These are phyloP conservation scores for Perizoma flavofasciatum DNA, from an alignment of 2,888 invertebrate genomes.

Conservation along the genomic window DNA sequence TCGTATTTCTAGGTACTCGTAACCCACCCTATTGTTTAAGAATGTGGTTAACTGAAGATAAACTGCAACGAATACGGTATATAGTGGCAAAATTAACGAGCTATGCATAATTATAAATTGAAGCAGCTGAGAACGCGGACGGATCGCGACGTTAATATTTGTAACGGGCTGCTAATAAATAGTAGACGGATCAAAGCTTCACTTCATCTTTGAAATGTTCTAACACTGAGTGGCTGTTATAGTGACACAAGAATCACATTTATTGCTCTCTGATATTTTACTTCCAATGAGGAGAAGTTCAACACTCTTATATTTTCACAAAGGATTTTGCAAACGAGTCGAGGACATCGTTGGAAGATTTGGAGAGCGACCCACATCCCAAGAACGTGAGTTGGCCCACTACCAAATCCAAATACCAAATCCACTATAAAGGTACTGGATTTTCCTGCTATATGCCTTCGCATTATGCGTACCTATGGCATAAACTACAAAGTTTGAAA, in stretches of 20 bases:
- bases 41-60: constrained; percentile 60
- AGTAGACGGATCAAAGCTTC: constrained; percentile 19
- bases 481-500: constrained; percentile 29
- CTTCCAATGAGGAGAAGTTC: background rate
- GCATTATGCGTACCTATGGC: constrained; percentile 31
- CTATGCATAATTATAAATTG: constrained; percentile 42
- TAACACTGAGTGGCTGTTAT: constrained; percentile 2
- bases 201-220: constrained; percentile 18
- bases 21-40: constrained; percentile 42
- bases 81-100: constrained; percentile 42
- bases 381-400: constrained; percentile 69
- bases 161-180: constrained; percentile 30
- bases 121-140: constrained; percentile 41
- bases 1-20: constrained; percentile 62
- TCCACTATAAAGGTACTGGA: constrained; percentile 17
- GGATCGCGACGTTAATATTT: constrained; percentile 31
- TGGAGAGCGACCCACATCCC: constrained; percentile 51
- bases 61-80: constrained; percentile 42
- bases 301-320: constrained; percentile 5
- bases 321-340: constrained; percentile 11
- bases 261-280: constrained; percentile 9
- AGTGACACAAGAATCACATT: constrained; percentile 14
- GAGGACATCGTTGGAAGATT: constrained; percentile 32
- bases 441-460: constrained; percentile 50
- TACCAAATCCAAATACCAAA: constrained; percentile 53